Base-by-base conservation (phyloP, 2,797 vertebrate genomes). In the Todus mexicanus region DNA sequence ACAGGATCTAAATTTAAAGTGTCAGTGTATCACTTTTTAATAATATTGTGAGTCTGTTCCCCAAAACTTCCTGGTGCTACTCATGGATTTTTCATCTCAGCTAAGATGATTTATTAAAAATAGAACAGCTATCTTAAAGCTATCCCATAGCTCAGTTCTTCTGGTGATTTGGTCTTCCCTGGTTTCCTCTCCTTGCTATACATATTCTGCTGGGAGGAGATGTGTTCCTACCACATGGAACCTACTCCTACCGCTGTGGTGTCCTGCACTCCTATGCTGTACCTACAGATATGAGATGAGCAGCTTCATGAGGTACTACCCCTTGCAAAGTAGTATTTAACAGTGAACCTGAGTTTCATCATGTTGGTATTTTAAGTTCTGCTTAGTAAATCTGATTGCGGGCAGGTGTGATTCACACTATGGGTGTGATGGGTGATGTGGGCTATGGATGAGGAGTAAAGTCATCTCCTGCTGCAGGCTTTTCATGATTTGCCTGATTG, bases 381-480 rank as follows among this genome's bases (percentile, higher is more conserved):
- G 33, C 33, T 81, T 70, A 69, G 56, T 26, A 20, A 40, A 38
- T 57, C 37, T 47, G 68, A 10, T 5, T 10, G 35, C 5, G 15
- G 74, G 54, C 65, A 87, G 68, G 70, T 2, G 10, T 18, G n/a
- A 61, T 89, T 69, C 45, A 77, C 31, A 21, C 77, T 88, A 81
- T 94, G 82, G 64, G 60, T 29, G 14, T 38, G 78, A 70, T 71
- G 83, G 79, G 80, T 92, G 95, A 80, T 35, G n/a, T 53, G 66
- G 60, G 90, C 87, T 84, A 53, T 92, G 84, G 70, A 48, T 18
- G 6, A 80, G 59, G 64, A 37, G 6, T 65, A 33, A 79, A 84
- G 76, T 31, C 78, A 22, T 82, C 79, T 95, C 77, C 78, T 63
- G 84, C 84, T 89, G 90, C 94, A 50, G 75, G 43, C 65, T 78